Conservation (phyloP, 2,113 vertebrate genomes). For the Catharus minimus region DNA sequence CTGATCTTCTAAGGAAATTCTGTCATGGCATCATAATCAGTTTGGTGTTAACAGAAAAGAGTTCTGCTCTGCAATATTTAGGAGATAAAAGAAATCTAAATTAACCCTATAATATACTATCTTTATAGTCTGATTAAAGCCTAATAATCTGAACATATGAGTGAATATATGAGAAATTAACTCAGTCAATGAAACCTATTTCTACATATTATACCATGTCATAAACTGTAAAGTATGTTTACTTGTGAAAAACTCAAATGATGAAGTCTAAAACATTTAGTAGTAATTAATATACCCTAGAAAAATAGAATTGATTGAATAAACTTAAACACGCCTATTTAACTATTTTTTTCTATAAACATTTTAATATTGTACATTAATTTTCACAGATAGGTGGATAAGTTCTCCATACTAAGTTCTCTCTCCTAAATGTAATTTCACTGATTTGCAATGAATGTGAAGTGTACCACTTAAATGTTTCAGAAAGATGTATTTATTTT, state of each 20-base stretch:
- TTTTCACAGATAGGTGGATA: not conserved
- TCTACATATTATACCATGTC: not conserved
- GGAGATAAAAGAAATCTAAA: conserved; percentile 1
- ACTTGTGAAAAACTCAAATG: not conserved
- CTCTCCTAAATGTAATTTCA: not conserved
- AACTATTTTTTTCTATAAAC: not conserved
- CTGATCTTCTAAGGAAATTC: conserved; percentile 9
- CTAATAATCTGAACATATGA: not conserved
- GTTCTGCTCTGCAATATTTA: not conserved
- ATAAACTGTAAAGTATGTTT: not conserved
- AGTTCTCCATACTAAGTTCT: not conserved
- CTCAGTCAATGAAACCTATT: not conserved
- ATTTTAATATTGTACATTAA: not conserved
- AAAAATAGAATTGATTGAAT: not conserved
- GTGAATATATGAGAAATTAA: not conserved
- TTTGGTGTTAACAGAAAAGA: not conserved
- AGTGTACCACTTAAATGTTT: not conserved
- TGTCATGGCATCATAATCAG: not conserved
- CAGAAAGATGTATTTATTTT: not conserved
- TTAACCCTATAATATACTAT: not conserved
- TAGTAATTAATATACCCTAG: not conserved
- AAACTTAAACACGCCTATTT: not conserved
- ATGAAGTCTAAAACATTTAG: not conserved
- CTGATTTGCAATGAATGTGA: not conserved
- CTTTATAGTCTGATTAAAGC: not conserved